phyloP scores from a whole-genome alignment of 2,797 vertebrate genomes.

The Molothrus aeneus region DNA sequence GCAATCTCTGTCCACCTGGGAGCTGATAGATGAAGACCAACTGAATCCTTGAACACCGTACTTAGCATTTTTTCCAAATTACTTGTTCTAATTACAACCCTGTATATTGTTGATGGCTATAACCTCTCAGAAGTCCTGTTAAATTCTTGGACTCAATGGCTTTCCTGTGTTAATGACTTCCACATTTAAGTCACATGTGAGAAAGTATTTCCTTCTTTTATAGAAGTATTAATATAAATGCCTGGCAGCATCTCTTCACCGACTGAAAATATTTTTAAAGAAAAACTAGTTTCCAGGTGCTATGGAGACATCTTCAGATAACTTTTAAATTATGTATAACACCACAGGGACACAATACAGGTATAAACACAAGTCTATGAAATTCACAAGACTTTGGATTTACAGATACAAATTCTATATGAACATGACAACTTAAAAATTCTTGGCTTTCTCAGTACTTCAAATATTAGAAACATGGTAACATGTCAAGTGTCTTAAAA shows the following conservation, averaged over 20 bases:
- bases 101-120: not conserved
- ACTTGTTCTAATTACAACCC: not conserved
- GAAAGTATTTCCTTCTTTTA: constrained; percentile 36
- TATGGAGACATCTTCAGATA: not conserved
- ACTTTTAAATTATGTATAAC: not conserved
- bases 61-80: not conserved
- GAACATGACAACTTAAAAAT: not conserved
- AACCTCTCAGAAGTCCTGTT: not conserved
- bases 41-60: not conserved
- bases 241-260: not conserved
- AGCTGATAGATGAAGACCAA: not conserved
- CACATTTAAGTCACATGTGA: not conserved
- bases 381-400: not conserved
- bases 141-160: not conserved
- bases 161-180: constrained; percentile 42
- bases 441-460: not conserved
- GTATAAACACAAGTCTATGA: not conserved
- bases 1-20: not conserved
- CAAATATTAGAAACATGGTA: not conserved
- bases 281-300: not conserved
- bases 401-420: not conserved
- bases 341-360: not conserved
- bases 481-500: not conserved
- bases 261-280: not conserved
- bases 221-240: not conserved